Evolutionary conservation across 2,888 invertebrate species (phyloP).

Genomic region (Aspidapion aeneum): DNA sequence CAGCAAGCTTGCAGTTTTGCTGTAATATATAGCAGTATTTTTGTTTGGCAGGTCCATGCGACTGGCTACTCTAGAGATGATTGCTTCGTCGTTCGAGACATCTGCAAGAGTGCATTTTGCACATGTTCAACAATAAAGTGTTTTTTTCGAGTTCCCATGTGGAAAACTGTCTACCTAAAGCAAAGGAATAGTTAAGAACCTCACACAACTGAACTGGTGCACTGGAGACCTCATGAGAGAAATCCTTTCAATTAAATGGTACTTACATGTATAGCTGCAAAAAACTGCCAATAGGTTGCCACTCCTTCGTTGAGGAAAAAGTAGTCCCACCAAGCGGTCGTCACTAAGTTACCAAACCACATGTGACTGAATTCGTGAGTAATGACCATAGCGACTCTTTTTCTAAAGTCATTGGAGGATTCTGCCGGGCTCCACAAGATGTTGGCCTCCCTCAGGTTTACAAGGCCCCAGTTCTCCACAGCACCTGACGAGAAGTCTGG

Average conservation of each 20-base stretch:
- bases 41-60: constrained; percentile 38
- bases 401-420: constrained; percentile 57
- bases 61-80: constrained; percentile 53
- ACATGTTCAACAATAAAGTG: constrained; percentile 29
- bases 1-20: constrained; percentile 40
- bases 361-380: constrained; percentile 80
- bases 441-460: constrained; percentile 71
- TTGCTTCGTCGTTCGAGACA: constrained; percentile 39
- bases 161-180: constrained; percentile 19
- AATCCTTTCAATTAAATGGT: constrained; percentile 62
- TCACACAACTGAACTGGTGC: no score
- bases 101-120: constrained; percentile 26
- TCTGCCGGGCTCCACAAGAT: constrained; percentile 51
- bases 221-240: not conserved
- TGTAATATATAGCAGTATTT: constrained; percentile 14
- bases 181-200: not conserved
- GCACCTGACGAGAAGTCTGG: constrained; percentile 81
- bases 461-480: constrained; percentile 91
- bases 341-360: constrained; percentile 79
- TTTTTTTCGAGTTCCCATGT: constrained; percentile 28
- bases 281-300: constrained; percentile 71
- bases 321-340: constrained; percentile 72
- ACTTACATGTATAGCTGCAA: constrained; percentile 39
- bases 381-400: constrained; percentile 62
- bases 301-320: constrained; percentile 76